These are phyloP conservation scores for Acanthaster planci DNA, from an alignment of 35 echinoderm and acorn worm species.

Conservation along the genomic window DNA sequence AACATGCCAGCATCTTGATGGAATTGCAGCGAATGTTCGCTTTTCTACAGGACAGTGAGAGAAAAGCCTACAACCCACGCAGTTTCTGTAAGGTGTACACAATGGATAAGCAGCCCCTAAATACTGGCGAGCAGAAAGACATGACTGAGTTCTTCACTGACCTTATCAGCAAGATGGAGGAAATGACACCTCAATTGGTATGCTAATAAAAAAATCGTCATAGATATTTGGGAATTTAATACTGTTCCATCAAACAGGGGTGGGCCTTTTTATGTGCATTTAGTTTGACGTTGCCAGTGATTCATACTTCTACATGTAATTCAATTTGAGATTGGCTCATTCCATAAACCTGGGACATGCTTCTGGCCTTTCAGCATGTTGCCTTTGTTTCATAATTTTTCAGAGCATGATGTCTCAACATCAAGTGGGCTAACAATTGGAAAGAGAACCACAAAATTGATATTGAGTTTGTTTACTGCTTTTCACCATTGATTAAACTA, in stretches of 20 bases:
- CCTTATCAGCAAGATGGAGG: constrained; percentile 91
- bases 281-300: too few relatives aligned
- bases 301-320: too few relatives aligned
- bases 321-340: too few relatives aligned
- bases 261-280: not conserved
- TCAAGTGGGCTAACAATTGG: too few relatives aligned
- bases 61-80: constrained; percentile 81
- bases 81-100: constrained; percentile 88
- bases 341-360: too few relatives aligned
- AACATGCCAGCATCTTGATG: constrained; percentile 53
- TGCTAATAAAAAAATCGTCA: not conserved
- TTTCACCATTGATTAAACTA: too few relatives aligned
- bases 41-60: constrained; percentile 85
- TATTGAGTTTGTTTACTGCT: too few relatives aligned
- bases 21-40: constrained; percentile 85
- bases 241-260: not conserved
- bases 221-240: not conserved
- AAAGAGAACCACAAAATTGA: too few relatives aligned
- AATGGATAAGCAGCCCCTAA: constrained; percentile 89
- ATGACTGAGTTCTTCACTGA: constrained; percentile 95
- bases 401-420: too few relatives aligned
- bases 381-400: too few relatives aligned
- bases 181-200: constrained; percentile 81
- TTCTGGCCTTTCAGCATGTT: too few relatives aligned
- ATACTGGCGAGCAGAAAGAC: constrained; percentile 83